Conservation (phyloP, 2,797 vertebrate species). For the Oryzias dopingdopingensis region DNA sequence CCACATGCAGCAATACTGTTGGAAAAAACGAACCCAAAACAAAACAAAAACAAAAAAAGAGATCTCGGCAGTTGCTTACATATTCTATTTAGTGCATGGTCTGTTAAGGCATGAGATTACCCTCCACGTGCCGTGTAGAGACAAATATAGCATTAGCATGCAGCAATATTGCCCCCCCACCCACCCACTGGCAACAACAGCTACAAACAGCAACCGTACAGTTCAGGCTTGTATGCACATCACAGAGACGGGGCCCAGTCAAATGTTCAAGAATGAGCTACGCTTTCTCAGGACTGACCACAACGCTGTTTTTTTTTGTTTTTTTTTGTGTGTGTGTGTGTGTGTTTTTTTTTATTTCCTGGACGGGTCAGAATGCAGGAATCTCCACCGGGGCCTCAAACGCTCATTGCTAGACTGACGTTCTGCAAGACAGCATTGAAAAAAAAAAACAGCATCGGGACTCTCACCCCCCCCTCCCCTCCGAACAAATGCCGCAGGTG, state of each 20-base stretch:
- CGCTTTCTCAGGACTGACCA: slow-evolving; percentile 57
- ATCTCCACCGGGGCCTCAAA: slow-evolving; percentile 1
- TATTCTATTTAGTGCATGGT: slow-evolving; percentile 76
- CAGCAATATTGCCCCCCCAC: slow-evolving; percentile 64
- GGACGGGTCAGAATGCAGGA: slow-evolving; percentile 24
- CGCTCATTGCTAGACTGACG: too few relatives aligned
- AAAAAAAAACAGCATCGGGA: slow-evolving; percentile 34
- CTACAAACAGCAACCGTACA: slow-evolving; percentile 69
- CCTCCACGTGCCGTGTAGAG: slow-evolving; percentile 74
- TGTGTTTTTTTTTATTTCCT: neutral
- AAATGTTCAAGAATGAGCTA: slow-evolving; percentile 65
- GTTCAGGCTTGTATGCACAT: slow-evolving; percentile 66
- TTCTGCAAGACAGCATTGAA: too few relatives aligned
- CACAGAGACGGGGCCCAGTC: slow-evolving; percentile 60
- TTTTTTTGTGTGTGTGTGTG: neutral
- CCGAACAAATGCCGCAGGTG: slow-evolving; percentile 49
- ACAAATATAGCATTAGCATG: slow-evolving; percentile 75
- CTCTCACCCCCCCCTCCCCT: slow-evolving; percentile 28
- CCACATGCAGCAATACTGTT: slow-evolving; percentile 69
- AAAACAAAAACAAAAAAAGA: slow-evolving; percentile 21
- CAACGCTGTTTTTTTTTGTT: slow-evolving; percentile 10
- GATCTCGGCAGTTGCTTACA: slow-evolving; percentile 76
- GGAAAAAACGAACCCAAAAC: slow-evolving; percentile 20
- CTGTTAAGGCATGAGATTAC: slow-evolving; percentile 78
- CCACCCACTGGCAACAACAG: slow-evolving; percentile 57